Percentiles rank a stretch among this genome's conserved stretches.
Evolutionary conservation across 2,888 invertebrate species (phyloP).

Genomic region (Eupsilia transversa): DNA sequence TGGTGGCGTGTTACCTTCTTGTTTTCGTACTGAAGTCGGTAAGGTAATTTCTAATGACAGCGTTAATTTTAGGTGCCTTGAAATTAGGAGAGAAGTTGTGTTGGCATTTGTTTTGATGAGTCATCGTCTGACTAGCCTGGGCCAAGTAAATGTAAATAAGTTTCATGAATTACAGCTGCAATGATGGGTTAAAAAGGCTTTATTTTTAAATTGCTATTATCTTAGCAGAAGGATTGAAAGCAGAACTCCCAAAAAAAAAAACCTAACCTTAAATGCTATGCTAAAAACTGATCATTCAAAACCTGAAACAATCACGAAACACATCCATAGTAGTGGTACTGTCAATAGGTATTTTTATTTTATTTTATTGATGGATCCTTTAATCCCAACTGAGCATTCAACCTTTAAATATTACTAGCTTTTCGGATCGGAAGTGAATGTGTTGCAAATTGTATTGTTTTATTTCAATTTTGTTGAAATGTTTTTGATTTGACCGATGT

Average conservation of each 20-base stretch:
- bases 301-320: conserved; percentile 22
- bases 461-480: conserved; percentile 22
- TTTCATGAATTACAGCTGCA: background rate
- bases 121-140: background rate
- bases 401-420: conserved; percentile 56
- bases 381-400: conserved; percentile 50
- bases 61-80: conserved; percentile 39
- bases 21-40: conserved; percentile 38
- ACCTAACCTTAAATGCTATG: too few relatives aligned
- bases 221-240: background rate
- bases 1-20: conserved; percentile 43
- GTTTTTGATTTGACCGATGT: background rate
- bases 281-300: background rate
- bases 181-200: background rate
- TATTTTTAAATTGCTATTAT: background rate
- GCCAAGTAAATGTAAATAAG: background rate
- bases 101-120: conserved; percentile 18
- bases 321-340: conserved; percentile 19
- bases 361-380: conserved; percentile 46
- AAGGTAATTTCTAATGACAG: conserved; percentile 60
- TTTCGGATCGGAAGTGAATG: conserved; percentile 17
- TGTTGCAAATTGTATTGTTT: conserved; percentile 23
- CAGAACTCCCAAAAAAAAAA: conserved; percentile 4
- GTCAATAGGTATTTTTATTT: conserved; percentile 46
- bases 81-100: conserved; percentile 22